These are phyloP conservation scores for Nyctereutes procyonoides DNA, from an alignment of 2,113 vertebrate genomes.

Conservation along the genomic window DNA sequence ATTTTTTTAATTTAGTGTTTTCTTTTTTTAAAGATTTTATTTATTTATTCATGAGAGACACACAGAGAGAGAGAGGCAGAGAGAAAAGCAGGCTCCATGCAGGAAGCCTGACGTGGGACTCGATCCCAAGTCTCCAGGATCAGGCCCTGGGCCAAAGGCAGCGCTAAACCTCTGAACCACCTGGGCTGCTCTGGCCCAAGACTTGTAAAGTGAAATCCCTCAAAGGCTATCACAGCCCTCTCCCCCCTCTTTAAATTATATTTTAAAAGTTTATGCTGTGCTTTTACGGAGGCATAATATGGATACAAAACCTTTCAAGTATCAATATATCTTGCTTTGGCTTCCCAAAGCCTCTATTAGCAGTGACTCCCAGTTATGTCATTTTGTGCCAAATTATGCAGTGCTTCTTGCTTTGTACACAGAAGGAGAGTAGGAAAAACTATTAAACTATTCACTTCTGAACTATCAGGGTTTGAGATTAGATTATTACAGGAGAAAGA, in stretches of 20 bases:
- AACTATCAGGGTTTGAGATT: slow-evolving; percentile 51
- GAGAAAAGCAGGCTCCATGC: no score
- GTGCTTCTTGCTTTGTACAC: slow-evolving; percentile 42
- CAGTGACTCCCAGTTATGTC: slow-evolving; percentile 26
- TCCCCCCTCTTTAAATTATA: background rate
- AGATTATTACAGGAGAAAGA: slow-evolving; percentile 36
- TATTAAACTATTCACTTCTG: slow-evolving; percentile 2
- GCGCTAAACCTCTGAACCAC: no score
- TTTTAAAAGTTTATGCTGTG: background rate
- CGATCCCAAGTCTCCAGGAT: no score
- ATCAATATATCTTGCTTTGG: background rate
- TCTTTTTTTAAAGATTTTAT: no score
- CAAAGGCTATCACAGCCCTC: background rate
- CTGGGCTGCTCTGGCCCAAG: no score
- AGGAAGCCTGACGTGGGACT: no score
- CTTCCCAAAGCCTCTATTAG: slow-evolving; percentile 24
- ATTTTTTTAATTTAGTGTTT: no score
- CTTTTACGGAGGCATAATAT: slow-evolving; percentile 39
- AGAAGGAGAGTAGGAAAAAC: background rate
- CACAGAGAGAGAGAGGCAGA: no score
- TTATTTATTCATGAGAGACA: no score
- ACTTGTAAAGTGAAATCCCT: slow-evolving; percentile 30
- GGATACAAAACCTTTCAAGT: background rate
- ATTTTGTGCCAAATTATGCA: slow-evolving; percentile 40
- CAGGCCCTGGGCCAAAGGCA: no score